Evolutionary conservation across 2,888 invertebrate genomes (phyloP), one percentile per base, ranked within the genome.

Genomic region (Drosophila quinaria): DNA sequence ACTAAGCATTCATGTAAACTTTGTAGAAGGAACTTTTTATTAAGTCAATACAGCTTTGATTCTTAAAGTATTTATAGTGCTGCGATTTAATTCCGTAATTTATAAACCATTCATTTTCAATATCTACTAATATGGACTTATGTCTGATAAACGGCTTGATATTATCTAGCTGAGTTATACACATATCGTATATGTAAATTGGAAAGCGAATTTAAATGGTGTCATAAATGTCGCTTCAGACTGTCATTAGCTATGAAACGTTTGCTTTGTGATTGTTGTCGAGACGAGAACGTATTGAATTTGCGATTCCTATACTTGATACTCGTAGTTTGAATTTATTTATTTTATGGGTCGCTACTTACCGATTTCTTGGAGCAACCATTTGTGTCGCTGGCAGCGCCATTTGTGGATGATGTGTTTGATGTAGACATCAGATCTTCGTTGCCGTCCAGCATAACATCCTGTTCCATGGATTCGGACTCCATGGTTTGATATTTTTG

Each of bases 351-450:
- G 39, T 64, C 49, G 58, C 22, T 55, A 81, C 90, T 90, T 64
- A 91, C 91, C 88, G 86, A 70, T 87, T 90, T 91, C 67, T 84
- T 87, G 56, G 70, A 71, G 63, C 75, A 89, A 58, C 89, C 87
- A 66, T 87, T 84, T 75, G 77, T 49, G 63, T 85, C 89, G 54
- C 83, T 80, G 69, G 19, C 67, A 63, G 47, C 74, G 51, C 81
- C 85, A 74, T 89, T 90, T 70, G 88, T 74, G 67, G 91, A 84
- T 64, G 91, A 84, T 64, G 90, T 83, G 37, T 87, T 87, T 55
- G 91, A 91, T 63, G 91, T 90, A 63, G 91, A 89, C 91, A 91
- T 91, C 64, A 85, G 81, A 70, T 86, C 89, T 56, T 84, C 85
- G 64, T 55, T 70, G 68, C 68, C 72, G 47, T 74, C 82, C 60